Evolutionary conservation across 2,888 invertebrate species (phyloP), one percentile per base, ranked within the genome.

Genomic region (Ligdia adustata): DNA sequence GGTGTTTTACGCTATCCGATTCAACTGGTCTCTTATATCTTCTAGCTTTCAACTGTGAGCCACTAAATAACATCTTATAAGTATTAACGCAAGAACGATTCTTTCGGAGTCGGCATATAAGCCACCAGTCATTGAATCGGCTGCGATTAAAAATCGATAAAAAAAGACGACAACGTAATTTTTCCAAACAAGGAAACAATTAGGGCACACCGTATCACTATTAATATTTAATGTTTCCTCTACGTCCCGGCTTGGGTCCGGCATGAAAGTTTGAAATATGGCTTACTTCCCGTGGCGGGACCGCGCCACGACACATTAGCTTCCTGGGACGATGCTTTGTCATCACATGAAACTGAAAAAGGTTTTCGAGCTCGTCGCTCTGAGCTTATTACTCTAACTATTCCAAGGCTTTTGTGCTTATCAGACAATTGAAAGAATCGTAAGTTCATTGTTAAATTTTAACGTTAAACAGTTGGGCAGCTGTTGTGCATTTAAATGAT

Each of bases 301-400:
- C 48, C 29, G 40, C 34, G 52, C 22, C 56, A 22, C 56, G 67
- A 67, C 65, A 69, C 32, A 68, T 65, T 55, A 35, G 48, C 51
- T 65, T 64, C 61, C 72, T 53, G 55, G 16, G 20, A 39, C 53
- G 7, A 29, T 35, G 42, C 48, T 53, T 54, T 52, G 50, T 46
- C 20, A 9, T 33, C 34, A 39, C 24, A 33, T 13, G 31, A 12
- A n/a, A 35, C 26, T 29, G 12, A 12, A 28, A 15, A n/a, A 15
- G 9, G 29, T 1, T 15, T 3, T 29, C 7, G 18, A 13, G 7
- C 13, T 20, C 16, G 4, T 11, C 4, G 13, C n/a, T n/a, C 18
- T 28, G 2, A 2, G 1, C n/a, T n/a, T n/a, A n/a, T n/a, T n/a
- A n/a, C n/a, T n/a, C n/a, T n/a, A n/a, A n/a, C n/a, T n/a, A n/a